Base-by-base conservation (phyloP, 2,113 vertebrate genomes). In the Vicugna pacos region DNA sequence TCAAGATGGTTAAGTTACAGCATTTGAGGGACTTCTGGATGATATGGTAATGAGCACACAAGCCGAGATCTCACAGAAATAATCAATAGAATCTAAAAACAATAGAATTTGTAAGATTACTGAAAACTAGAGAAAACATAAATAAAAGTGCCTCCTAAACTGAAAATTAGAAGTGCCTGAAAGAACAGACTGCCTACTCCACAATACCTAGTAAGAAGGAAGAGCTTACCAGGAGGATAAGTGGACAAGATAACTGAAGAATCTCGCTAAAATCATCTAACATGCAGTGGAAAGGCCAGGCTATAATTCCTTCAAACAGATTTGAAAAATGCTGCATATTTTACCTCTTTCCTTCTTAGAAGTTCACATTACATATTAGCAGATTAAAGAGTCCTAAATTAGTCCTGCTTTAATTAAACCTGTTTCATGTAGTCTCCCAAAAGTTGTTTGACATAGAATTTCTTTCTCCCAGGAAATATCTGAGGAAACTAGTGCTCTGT, bases 1-100 rank as follows among this genome's bases (percentile, higher is more conserved):
- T 58, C 14, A 88, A 92, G 75, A 92, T 16, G 15, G 26, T 88
- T 92, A 95, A 50, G 30, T 81, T 88, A 79, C 42, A 87, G 73
- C 28, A 82, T 67, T 8, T 35, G 67, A 75, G 56, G n/a, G 32
- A 75, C 52, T 80, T 87, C 26, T 64, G 64, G 38, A 46, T 87
- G 80, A 87, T 48, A 82, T 50, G 75, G 58, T 42, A 82, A 87
- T 60, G 32, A 73, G 15, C 16, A 92, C 26, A 83, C 3, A 62
- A 75, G 60, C 26, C 58, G 24, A 58, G 38, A 88, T 75, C 48
- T 69, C 58, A 76, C 1, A 35, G 56, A 88, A 95, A 87, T 87
- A 65, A 72, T 56, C 54, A 80, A 64, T 0, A 87, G 48, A 95
- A 92, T 75, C 56, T 14, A 92, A 87, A 94, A 73, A 92, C 65